Conservation (phyloP, 2,888 invertebrate species). For the Eulithis testata region DNA sequence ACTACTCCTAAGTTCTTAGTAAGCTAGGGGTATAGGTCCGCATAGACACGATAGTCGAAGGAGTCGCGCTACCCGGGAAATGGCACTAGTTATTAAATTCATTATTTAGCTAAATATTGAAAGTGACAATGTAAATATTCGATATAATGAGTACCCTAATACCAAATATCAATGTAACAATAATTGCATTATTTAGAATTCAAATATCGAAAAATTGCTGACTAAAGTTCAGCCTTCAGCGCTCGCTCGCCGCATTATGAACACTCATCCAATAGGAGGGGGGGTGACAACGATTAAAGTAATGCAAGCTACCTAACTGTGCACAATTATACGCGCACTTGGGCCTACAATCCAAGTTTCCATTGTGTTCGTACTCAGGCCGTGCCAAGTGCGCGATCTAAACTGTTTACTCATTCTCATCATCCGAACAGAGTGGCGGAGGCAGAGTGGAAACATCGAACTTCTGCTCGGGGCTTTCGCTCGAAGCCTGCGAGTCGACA, state of each 20-base stretch:
- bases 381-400: constrained; percentile 25
- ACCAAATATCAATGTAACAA: constrained; percentile 65
- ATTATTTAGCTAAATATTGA: constrained; percentile 68
- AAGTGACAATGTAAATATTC: constrained; percentile 70
- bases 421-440: constrained; percentile 90
- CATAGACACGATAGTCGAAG: constrained; percentile 64
- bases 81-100: constrained; percentile 70
- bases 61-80: constrained; percentile 67
- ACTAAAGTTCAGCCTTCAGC: constrained; percentile 50
- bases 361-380: constrained; percentile 10
- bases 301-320: constrained; percentile 47
- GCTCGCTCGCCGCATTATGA: constrained; percentile 54
- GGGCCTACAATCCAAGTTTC: background rate
- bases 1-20: constrained; percentile 70
- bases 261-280: constrained; percentile 54
- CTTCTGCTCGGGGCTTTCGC: constrained; percentile 88
- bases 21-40: constrained; percentile 69
- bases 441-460: constrained; percentile 91
- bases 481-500: constrained; percentile 86
- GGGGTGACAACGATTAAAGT: constrained; percentile 54
- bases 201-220: constrained; percentile 59
- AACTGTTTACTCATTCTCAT: constrained; percentile 85
- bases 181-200: constrained; percentile 70
- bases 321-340: constrained; percentile 25
- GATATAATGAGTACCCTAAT: constrained; percentile 70